Evolutionary conservation across 64 coral and sea anemone genomes (phyloP).

Genomic region (Porites australiensis): DNA sequence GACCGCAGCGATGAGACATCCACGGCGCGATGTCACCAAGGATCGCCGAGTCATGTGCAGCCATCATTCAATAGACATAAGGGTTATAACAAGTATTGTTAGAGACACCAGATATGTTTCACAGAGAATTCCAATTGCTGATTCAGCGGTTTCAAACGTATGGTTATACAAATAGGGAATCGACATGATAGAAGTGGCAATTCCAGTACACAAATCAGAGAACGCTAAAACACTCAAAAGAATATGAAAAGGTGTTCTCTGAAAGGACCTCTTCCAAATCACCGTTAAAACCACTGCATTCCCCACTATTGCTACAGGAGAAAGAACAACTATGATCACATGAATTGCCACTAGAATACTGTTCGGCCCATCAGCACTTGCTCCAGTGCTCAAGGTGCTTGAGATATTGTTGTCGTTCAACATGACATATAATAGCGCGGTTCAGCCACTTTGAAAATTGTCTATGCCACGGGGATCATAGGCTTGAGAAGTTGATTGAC

Average conservation of each 20-base stretch:
- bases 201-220: neutral
- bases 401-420: no score
- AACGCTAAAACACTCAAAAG: neutral
- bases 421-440: no score
- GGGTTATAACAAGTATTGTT: neutral
- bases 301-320: neutral
- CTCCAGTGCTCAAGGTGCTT: no score
- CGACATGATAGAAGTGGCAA: neutral
- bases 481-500: no score
- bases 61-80: slow-evolving; percentile 13
- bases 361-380: no score
- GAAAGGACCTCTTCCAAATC: slow-evolving; percentile 2
- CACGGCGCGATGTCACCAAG: neutral
- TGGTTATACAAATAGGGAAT: neutral
- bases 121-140: neutral
- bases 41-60: neutral
- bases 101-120: neutral
- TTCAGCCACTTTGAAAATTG: no score
- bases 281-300: neutral
- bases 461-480: no score
- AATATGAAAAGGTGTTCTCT: neutral
- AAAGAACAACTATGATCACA: neutral
- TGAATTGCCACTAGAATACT: neutral
- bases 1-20: neutral
- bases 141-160: neutral